phyloP scores from a whole-genome alignment of 1,140 invertebrate genomes.

The Trypoxylus dichotomus region DNA sequence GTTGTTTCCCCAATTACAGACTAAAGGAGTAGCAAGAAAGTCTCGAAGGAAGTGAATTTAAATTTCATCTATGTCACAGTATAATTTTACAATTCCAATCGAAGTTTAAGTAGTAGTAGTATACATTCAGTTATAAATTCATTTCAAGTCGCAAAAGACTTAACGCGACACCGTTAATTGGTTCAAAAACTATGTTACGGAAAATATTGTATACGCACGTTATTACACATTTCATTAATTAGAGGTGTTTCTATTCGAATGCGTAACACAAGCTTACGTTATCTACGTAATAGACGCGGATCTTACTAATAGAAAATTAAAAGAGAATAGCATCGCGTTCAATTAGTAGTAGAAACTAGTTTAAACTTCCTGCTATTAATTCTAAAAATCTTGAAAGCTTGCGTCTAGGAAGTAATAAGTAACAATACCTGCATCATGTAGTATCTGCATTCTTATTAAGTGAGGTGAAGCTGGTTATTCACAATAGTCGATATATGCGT shows the following conservation, averaged over 20 bases:
- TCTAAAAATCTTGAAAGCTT: conserved; percentile 1
- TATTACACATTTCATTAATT: neutral
- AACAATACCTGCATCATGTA: neutral
- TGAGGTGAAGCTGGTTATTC: neutral
- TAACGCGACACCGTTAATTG: too few species aligned
- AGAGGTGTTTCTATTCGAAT: neutral
- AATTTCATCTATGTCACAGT: too few species aligned
- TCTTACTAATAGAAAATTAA: conserved; percentile 11
- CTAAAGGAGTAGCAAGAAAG: too few species aligned
- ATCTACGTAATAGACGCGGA: neutral
- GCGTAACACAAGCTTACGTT: neutral
- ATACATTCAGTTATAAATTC: too few species aligned
- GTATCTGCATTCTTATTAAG: neutral
- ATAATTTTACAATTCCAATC: too few species aligned
- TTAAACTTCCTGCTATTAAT: conserved; percentile 13
- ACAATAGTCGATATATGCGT: neutral
- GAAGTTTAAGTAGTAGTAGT: too few species aligned
- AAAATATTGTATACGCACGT: too few species aligned
- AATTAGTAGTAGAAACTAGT: conserved; percentile 9
- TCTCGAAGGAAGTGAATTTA: too few species aligned
- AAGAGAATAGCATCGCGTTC: neutral
- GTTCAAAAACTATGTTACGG: too few species aligned
- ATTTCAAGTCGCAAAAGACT: too few species aligned
- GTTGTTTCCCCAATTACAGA: too few species aligned
- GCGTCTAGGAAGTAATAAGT: neutral